A percentile compares a stretch with the other conserved stretches of the same genome.
These are phyloP conservation scores for Operophtera brumata DNA, from an alignment of 2,888 invertebrate species.

Conservation along the genomic window DNA sequence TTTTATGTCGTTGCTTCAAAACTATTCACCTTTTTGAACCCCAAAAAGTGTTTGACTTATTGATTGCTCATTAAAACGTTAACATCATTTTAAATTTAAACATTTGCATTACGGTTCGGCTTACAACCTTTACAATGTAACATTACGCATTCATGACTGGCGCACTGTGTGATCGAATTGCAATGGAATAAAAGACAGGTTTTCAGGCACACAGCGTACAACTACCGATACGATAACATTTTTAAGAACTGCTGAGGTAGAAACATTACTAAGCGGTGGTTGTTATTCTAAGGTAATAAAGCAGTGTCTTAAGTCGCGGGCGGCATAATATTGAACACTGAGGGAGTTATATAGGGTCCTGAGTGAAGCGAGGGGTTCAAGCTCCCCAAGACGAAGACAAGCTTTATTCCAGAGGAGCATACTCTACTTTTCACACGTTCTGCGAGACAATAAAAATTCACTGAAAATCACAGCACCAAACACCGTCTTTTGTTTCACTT, in stretches of 20 bases:
- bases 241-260: neutral
- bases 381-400: too few relatives aligned
- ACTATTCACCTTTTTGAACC: neutral
- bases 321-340: too few relatives aligned
- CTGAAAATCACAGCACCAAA: too few relatives aligned
- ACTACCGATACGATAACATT: neutral
- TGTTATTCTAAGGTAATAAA: too few relatives aligned
- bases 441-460: too few relatives aligned
- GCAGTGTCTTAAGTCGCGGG: too few relatives aligned
- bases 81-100: neutral
- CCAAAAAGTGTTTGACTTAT: neutral
- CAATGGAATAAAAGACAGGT: slow-evolving; percentile 23
- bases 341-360: too few relatives aligned
- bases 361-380: too few relatives aligned
- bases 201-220: neutral
- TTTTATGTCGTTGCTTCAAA: neutral
- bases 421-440: too few relatives aligned
- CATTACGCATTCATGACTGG: slow-evolving; percentile 30
- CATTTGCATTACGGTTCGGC: neutral
- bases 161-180: slow-evolving; percentile 25
- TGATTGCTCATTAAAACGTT: neutral
- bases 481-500: too few relatives aligned
- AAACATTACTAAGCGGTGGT: too few relatives aligned
- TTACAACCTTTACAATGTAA: slow-evolving; percentile 14
- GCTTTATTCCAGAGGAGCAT: too few relatives aligned